These are phyloP conservation scores for Unio pictorum DNA, from an alignment of 2,888 invertebrate genomes.

Conservation along the genomic window DNA sequence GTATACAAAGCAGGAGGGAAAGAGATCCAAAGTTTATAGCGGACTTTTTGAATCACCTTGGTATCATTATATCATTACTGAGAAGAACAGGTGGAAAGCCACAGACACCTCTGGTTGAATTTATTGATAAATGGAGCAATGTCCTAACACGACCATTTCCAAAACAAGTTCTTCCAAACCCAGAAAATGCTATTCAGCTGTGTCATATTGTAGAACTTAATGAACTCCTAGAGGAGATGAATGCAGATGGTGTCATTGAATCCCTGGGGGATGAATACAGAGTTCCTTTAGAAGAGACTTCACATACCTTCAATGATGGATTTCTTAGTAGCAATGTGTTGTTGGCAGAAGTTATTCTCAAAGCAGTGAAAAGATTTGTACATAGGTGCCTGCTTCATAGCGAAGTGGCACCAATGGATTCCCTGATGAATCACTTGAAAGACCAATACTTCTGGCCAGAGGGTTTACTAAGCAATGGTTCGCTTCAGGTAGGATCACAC, in stretches of 20 bases:
- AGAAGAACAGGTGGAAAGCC: slow-evolving; percentile 33
- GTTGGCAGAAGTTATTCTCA: slow-evolving; percentile 17
- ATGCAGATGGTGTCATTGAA: slow-evolving; percentile 32
- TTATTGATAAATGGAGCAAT: slow-evolving; percentile 22
- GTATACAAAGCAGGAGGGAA: slow-evolving; percentile 17
- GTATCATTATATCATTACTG: slow-evolving; percentile 34
- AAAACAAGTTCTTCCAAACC: slow-evolving; percentile 29
- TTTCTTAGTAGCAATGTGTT: slow-evolving; percentile 3
- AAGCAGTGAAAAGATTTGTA: slow-evolving; percentile 31
- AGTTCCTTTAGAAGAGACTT: slow-evolving; percentile 13
- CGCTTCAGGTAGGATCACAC: too few species aligned
- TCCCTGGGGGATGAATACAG: slow-evolving; percentile 24
- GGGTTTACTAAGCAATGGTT: too few species aligned
- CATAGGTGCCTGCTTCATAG: slow-evolving; percentile 32
- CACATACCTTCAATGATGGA: slow-evolving; percentile 8
- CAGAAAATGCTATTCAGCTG: slow-evolving; percentile 24
- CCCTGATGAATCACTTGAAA: slow-evolving; percentile 22
- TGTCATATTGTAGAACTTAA: slow-evolving; percentile 36
- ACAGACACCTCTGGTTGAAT: slow-evolving; percentile 26
- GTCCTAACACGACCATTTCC: slow-evolving; percentile 18
- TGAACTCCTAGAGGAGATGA: slow-evolving; percentile 34
- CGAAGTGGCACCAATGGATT: slow-evolving; percentile 12
- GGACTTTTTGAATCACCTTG: slow-evolving; percentile 30
- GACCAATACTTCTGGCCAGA: slow-evolving; percentile 38
- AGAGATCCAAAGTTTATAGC: slow-evolving; percentile 14